These are phyloP conservation scores for Tenualosa thibaudeaui DNA, from an alignment of 2,797 vertebrate species.

Conservation along the genomic window DNA sequence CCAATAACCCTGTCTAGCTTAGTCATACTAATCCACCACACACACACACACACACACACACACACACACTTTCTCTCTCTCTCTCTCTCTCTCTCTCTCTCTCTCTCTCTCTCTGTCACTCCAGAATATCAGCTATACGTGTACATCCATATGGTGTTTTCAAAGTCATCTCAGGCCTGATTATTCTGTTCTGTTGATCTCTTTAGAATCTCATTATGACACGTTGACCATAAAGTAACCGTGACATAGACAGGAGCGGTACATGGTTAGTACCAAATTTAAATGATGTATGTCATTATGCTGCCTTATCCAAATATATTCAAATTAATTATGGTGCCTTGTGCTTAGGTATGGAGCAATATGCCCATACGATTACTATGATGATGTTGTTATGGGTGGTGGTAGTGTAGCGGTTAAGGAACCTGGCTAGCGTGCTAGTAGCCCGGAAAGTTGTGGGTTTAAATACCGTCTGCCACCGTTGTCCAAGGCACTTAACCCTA, in stretches of 20 bases:
- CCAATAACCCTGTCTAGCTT: conserved; percentile 20
- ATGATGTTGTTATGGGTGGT: too few relatives aligned
- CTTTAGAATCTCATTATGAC: neutral
- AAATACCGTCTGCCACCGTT: too few relatives aligned
- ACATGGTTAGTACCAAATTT: neutral
- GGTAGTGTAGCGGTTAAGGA: too few relatives aligned
- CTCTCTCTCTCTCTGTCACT: neutral
- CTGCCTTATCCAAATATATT: neutral
- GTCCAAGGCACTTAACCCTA: too few relatives aligned
- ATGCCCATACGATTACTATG: too few relatives aligned
- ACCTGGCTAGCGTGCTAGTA: too few relatives aligned
- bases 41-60: too few relatives aligned
- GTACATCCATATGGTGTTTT: neutral
- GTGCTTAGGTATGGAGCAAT: too few relatives aligned
- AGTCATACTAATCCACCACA: neutral
- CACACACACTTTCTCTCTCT: neutral
- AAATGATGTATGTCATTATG: neutral
- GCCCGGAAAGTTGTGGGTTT: too few relatives aligned
- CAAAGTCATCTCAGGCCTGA: neutral
- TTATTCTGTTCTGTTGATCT: neutral
- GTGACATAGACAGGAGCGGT: neutral
- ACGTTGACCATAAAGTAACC: neutral
- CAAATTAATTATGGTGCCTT: too few relatives aligned
- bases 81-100: conserved; percentile 6
- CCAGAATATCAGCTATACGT: neutral